Evolutionary conservation across 2,797 vertebrate genomes (phyloP).

Genomic region (Anguilla pacifica): DNA sequence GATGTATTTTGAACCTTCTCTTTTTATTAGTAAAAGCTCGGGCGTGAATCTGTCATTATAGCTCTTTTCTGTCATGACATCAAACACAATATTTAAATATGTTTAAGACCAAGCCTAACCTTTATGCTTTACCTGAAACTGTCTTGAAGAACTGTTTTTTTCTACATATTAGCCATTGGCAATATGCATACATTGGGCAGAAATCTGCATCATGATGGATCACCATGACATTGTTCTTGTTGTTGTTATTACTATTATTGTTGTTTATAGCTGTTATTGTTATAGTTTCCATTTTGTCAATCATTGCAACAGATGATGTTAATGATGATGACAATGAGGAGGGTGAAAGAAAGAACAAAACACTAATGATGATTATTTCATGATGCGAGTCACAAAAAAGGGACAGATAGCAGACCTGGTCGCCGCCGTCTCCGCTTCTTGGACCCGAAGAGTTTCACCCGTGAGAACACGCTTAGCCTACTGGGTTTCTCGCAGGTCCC

Average conservation of each 20-base stretch:
- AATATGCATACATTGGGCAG: background rate
- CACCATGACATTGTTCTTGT: background rate
- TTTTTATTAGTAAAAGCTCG: background rate
- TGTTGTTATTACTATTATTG: background rate
- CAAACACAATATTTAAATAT: background rate
- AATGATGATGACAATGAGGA: slow-evolving; percentile 35
- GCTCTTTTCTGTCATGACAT: background rate
- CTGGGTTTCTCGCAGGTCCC: slow-evolving; percentile 89
- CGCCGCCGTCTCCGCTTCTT: slow-evolving; percentile 89
- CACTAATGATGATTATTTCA: slow-evolving; percentile 22
- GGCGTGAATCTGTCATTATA: background rate
- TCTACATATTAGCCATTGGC: background rate
- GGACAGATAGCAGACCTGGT: slow-evolving; percentile 80
- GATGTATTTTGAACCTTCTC: background rate
- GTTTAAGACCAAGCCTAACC: background rate
- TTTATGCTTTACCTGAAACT: background rate
- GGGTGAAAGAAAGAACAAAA: slow-evolving; percentile 38
- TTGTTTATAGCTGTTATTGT: background rate
- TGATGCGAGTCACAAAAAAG: slow-evolving; percentile 24
- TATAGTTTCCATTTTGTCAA: background rate
- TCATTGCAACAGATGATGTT: slow-evolving; percentile 20
- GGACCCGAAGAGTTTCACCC: slow-evolving; percentile 96
- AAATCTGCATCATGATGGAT: background rate
- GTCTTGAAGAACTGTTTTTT: background rate
- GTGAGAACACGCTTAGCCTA: slow-evolving; percentile 95